Conservation (phyloP, 1,140 invertebrate genomes). For the Ylistrum balloti region DNA sequence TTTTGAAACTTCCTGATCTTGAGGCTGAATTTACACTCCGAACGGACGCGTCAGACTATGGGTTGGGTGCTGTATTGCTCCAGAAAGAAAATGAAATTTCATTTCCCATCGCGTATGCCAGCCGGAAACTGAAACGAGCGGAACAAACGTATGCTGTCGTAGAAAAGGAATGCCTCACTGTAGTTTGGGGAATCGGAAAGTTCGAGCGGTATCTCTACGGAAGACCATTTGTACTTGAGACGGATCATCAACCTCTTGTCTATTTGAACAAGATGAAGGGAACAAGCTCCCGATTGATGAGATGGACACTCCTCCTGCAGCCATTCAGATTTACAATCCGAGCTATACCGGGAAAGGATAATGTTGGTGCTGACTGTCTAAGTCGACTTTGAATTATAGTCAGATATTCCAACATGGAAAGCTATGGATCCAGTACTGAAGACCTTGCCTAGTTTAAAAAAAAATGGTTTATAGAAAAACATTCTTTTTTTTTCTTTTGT, state of each 20-base stretch:
- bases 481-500: no score
- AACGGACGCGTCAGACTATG: conserved; percentile 63
- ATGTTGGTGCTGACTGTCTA: no score
- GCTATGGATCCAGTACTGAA: no score
- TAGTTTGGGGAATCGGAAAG: conserved; percentile 80
- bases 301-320: no score
- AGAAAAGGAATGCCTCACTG: conserved; percentile 61
- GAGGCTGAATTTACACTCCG: conserved; percentile 74
- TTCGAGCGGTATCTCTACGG: conserved; percentile 83
- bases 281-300: no score
- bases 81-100: conserved; percentile 62
- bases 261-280: conserved; percentile 53
- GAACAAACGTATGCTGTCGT: conserved; percentile 55
- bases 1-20: conserved; percentile 75
- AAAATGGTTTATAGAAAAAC: no score
- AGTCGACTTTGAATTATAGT: no score
- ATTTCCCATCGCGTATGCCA: conserved; percentile 69
- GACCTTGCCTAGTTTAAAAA: no score
- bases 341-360: no score
- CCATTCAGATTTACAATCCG: no score
- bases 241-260: conserved; percentile 84
- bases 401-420: no score
- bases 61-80: conserved; percentile 67
- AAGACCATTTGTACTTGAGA: conserved; percentile 81
- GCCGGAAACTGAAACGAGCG: conserved; percentile 77